These are phyloP conservation scores for Spongilla lacustris DNA, from an alignment of 37 sponge, comb jelly and placozoan genomes.

Conservation along the genomic window DNA sequence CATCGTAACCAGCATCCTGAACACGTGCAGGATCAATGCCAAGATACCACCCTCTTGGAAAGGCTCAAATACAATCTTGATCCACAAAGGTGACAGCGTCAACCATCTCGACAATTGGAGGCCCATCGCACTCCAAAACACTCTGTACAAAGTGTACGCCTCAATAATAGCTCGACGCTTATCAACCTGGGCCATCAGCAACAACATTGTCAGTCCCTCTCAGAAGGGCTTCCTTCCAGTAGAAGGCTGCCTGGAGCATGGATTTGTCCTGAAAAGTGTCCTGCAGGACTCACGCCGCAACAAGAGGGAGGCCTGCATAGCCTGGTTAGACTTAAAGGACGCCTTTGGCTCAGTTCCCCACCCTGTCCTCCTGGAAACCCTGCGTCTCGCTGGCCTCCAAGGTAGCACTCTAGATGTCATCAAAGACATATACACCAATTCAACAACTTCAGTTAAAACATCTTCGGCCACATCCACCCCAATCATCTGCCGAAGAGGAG, in stretches of 20 bases:
- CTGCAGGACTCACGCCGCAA: conserved; percentile 22
- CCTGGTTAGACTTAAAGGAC: conserved; percentile 55
- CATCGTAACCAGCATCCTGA: conserved; percentile 11
- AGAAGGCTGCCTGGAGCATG: conserved; percentile 46
- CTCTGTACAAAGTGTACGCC: conserved; percentile 50
- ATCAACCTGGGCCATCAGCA: conserved; percentile 23
- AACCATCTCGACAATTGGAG: conserved; percentile 32
- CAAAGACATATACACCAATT: conserved; percentile 37
- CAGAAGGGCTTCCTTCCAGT: conserved; percentile 57
- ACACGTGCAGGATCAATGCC: conserved; percentile 10
- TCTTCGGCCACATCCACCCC: neutral
- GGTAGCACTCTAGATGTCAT: conserved; percentile 16
- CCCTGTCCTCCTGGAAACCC: conserved; percentile 2
- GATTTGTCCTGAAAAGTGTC: conserved; percentile 24
- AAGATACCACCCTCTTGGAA: conserved; percentile 41
- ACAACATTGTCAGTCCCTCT: conserved; percentile 1
- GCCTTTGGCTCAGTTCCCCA: conserved; percentile 58
- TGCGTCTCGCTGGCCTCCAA: conserved; percentile 11
- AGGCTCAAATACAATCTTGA: conserved; percentile 30
- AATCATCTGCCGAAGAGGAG: neutral
- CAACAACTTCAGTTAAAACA: conserved; percentile 10
- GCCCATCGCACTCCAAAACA: conserved; percentile 45
- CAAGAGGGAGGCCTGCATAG: conserved; percentile 18
- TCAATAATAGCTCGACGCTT: conserved; percentile 41
- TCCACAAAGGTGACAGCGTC: conserved; percentile 23